These are phyloP conservation scores for Chirona hameri DNA, from an alignment of 2,888 invertebrate species.

Conservation along the genomic window DNA sequence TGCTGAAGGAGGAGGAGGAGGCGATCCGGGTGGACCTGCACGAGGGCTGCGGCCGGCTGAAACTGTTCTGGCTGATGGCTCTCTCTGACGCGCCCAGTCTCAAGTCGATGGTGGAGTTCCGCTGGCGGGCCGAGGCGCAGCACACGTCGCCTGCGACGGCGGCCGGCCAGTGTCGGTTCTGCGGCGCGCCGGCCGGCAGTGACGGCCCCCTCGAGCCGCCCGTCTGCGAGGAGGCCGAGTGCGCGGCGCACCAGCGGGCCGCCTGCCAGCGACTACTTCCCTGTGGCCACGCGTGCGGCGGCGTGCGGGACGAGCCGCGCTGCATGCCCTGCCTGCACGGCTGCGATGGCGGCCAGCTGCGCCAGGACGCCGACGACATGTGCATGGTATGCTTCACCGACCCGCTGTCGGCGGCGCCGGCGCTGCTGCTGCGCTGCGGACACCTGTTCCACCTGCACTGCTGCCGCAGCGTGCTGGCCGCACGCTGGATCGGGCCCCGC, in stretches of 20 bases:
- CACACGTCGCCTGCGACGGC: constrained; percentile 36
- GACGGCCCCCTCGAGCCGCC: constrained; percentile 72
- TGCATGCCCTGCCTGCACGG: constrained; percentile 90
- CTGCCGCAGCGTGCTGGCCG: constrained; percentile 74
- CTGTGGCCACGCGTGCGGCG: constrained; percentile 93
- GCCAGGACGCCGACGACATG: constrained; percentile 98
- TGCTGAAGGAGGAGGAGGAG: constrained; percentile 94
- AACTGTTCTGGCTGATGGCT: constrained; percentile 90
- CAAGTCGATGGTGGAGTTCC: constrained; percentile 72
- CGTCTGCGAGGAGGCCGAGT: constrained; percentile 89
- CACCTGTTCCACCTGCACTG: constrained; percentile 96
- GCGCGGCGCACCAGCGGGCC: constrained; percentile 70
- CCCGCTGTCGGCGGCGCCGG: constrained; percentile 90
- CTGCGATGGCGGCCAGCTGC: constrained; percentile 60
- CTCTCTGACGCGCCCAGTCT: constrained; percentile 89
- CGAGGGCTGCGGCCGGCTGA: constrained; percentile 88
- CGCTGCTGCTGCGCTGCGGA: constrained; percentile 78
- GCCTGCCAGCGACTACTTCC: constrained; percentile 77
- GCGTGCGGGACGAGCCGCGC: constrained; percentile 73
- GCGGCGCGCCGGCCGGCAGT: constrained; percentile 75
- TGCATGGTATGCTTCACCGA: constrained; percentile 99
- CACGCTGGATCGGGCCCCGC: constrained; percentile 89
- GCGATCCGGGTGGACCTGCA: constrained; percentile 94
- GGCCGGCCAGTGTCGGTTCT: constrained; percentile 68
- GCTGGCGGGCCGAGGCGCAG: constrained; percentile 51